These are phyloP conservation scores for Oreochromis niloticus DNA, from an alignment of 2,113 vertebrate genomes.

Conservation along the genomic window DNA sequence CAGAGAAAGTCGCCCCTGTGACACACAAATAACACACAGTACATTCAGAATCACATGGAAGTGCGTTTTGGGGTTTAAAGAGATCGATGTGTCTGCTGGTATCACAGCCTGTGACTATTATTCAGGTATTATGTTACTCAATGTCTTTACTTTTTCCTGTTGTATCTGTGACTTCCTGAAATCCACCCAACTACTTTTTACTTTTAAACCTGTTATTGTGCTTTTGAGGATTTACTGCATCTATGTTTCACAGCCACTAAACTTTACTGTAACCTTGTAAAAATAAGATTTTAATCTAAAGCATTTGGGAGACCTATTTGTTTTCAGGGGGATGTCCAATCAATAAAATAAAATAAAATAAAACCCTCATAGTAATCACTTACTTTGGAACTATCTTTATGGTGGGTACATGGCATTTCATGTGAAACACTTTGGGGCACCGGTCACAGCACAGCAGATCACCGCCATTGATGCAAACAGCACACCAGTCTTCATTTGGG, in stretches of 20 bases:
- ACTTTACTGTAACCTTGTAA: not conserved
- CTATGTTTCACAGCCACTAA: not conserved
- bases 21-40: not conserved
- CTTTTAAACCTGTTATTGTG: not conserved
- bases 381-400: conserved; percentile 67
- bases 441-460: conserved; percentile 94
- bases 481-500: conserved; percentile 98
- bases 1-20: conserved; percentile 96
- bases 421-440: conserved; percentile 98
- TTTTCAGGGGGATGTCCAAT: not conserved
- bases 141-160: not conserved
- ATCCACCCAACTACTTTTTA: not conserved
- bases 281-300: not conserved
- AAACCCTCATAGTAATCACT: not conserved
- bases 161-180: not conserved
- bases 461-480: conserved; percentile 95
- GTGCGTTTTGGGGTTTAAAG: not conserved
- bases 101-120: not conserved
- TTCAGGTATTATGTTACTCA: not conserved
- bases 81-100: not conserved
- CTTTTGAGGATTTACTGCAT: not conserved
- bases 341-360: not conserved
- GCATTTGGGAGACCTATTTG: not conserved
- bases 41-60: not conserved
- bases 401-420: conserved; percentile 94